Evolutionary conservation across 2,888 invertebrate genomes (phyloP).

Genomic region (Ctena decussata): DNA sequence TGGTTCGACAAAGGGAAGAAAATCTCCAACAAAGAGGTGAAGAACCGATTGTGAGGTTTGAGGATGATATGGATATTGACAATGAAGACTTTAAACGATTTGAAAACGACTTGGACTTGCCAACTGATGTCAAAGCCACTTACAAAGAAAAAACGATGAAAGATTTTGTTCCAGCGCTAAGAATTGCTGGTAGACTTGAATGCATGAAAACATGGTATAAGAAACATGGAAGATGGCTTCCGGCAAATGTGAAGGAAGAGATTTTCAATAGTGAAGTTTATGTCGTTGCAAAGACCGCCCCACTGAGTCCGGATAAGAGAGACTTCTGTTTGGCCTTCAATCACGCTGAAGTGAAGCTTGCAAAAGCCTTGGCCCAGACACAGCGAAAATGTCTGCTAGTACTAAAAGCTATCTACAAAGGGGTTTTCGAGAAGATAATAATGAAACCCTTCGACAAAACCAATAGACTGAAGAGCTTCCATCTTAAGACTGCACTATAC

Average conservation of each 20-base stretch:
- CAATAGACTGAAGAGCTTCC: conserved; percentile 57
- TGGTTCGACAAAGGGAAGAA: conserved; percentile 21
- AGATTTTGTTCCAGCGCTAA: conserved; percentile 67
- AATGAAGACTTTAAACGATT: background rate
- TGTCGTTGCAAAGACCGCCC: conserved; percentile 62
- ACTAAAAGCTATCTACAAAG: conserved; percentile 52
- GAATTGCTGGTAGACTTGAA: conserved; percentile 45
- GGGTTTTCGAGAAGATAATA: conserved; percentile 21
- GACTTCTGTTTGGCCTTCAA: conserved; percentile 71
- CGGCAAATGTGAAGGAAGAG: conserved; percentile 29
- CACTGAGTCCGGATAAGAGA: conserved; percentile 33
- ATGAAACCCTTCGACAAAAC: background rate
- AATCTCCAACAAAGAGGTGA: background rate
- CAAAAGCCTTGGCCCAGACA: conserved; percentile 35
- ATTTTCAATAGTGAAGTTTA: conserved; percentile 59
- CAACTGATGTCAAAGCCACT: background rate
- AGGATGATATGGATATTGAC: background rate
- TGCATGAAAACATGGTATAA: conserved; percentile 52
- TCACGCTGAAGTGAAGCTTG: conserved; percentile 58
- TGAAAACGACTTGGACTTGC: background rate
- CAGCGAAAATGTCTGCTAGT: conserved; percentile 55
- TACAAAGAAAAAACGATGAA: conserved; percentile 54
- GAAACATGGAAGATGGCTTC: conserved; percentile 50
- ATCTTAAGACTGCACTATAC: conserved; percentile 64
- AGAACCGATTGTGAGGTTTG: background rate